Evolutionary conservation across 2,797 vertebrate species (phyloP).

Genomic region (Tokudaia muenninki): DNA sequence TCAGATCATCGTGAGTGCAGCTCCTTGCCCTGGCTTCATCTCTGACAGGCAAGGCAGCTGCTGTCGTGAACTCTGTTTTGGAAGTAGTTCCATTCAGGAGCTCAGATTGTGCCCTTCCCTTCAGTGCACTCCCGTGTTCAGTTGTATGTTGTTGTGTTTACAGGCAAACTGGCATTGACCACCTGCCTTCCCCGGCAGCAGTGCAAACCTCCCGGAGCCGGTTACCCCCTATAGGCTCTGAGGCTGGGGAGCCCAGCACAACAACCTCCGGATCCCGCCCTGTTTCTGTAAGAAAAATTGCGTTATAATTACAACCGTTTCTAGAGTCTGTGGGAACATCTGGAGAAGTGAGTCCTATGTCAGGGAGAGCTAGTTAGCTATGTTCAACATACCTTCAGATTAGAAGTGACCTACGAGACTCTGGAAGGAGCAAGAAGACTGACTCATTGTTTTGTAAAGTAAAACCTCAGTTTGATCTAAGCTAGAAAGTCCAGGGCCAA

Average conservation of each 20-base stretch:
- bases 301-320: neutral
- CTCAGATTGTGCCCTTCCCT: accelerated
- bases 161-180: constrained; percentile 87
- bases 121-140: neutral
- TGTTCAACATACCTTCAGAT: neutral
- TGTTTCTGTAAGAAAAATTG: constrained; percentile 87
- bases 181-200: constrained; percentile 80
- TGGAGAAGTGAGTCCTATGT: neutral
- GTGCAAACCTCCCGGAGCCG: constrained; percentile 80
- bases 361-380: neutral
- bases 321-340: neutral
- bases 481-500: neutral
- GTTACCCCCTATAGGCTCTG: constrained; percentile 88
- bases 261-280: constrained; percentile 80
- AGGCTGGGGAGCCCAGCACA: constrained; percentile 82
- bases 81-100: neutral
- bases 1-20: neutral
- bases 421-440: neutral
- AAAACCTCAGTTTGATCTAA: neutral
- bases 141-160: constrained; percentile 13
- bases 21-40: accelerated
- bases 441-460: neutral
- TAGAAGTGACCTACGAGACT: neutral
- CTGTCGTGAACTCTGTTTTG: neutral
- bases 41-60: neutral